Evolutionary conservation across 2,888 invertebrate species (phyloP), one percentile per base, ranked within the genome.

Genomic region (Oscheius myriophilus): DNA sequence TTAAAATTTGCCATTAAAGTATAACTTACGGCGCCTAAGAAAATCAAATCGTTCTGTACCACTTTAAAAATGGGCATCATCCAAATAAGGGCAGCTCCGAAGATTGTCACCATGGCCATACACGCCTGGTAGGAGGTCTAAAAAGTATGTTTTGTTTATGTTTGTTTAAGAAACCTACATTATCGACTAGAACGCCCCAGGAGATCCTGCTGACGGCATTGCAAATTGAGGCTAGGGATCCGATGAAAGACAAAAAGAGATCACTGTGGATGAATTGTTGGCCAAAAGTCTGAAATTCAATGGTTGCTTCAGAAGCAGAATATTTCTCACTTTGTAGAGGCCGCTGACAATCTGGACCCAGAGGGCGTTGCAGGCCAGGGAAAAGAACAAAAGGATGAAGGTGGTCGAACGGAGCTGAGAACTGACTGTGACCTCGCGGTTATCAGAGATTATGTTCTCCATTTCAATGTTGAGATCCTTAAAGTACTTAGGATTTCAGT

Each of bases 331-430:
- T 74, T 85, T 85, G 67, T 81, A 85, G 7, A 85, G 64, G 9
- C 85, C 85, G 59, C 78, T 78, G 4, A 79, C 82, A 41, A 82
- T 61, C 61, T 85, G 85, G 0, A 81, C 79, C 83, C 83, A 85
- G 1, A 78, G 68, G 18, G 76, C 81, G 53, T 82, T 84, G 51
- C 80, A 75, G n/a, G 78, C 70, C 0, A 85, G 70, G 12, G 84
- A 82, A 0, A 79, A 9, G 67, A 82, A 83, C 12, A 85, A 69
- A 6, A 84, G 63, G 0, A 78, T 43, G 70, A 84, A 83, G 0
- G 84, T 83, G 18, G 72, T 55, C 3, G 84, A 83, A 6, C 71
- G 73, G 39, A 77, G 25, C 14, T 63, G 63, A n/a, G 49, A 26
- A 3, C 33, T 26, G n/a, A 61, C 61, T 12, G 61, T 45, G 26